Conservation (phyloP, 2,888 invertebrate species). For the Lymantria dispar region DNA sequence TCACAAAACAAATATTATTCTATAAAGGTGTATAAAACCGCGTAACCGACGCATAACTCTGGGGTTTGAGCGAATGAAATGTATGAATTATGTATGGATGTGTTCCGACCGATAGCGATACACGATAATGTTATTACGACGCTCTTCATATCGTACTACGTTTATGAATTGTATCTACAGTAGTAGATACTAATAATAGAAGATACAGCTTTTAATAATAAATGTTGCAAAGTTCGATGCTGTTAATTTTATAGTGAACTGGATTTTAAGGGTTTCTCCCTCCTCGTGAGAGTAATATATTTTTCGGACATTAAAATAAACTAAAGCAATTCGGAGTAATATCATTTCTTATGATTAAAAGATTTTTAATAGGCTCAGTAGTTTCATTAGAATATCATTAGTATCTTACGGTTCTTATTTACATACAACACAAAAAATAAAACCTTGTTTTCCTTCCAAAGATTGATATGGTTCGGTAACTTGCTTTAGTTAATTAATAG, state of each 20-base stretch:
- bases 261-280: too few species aligned
- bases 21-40: conserved; percentile 34
- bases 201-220: background rate
- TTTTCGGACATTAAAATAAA: too few species aligned
- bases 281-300: conserved; percentile 4
- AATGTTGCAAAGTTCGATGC: conserved; percentile 8
- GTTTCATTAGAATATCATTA: too few species aligned
- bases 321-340: too few species aligned
- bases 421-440: too few species aligned
- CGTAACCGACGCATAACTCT: conserved; percentile 45
- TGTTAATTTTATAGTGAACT: background rate
- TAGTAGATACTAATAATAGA: conserved; percentile 7
- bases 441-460: too few species aligned
- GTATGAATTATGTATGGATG: conserved; percentile 57
- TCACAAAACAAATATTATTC: conserved; percentile 29
- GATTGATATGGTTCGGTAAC: too few species aligned
- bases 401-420: too few species aligned
- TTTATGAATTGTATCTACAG: conserved; percentile 5
- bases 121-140: conserved; percentile 43
- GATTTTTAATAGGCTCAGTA: too few species aligned
- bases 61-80: conserved; percentile 53
- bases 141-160: conserved; percentile 17
- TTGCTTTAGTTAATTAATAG: too few species aligned
- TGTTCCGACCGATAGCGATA: conserved; percentile 33
- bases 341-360: too few species aligned